phyloP scores from a whole-genome alignment of 1,140 invertebrate species.

The Calliphora vicina region DNA sequence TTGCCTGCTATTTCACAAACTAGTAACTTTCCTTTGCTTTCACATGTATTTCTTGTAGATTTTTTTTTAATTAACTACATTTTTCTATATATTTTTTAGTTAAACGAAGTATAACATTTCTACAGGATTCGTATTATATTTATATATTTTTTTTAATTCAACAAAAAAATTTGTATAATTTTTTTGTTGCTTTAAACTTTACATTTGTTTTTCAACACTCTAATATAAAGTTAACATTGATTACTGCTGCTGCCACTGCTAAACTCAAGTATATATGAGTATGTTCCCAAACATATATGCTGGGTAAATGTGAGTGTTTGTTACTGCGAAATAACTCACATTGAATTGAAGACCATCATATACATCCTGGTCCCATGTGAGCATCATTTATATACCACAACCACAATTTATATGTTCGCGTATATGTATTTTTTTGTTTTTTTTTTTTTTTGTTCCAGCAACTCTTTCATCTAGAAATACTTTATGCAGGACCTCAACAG shows the following conservation, averaged over 20 bases:
- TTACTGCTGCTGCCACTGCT: conserved; percentile 34
- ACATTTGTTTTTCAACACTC: neutral
- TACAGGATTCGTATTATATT: neutral
- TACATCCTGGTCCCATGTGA: conserved; percentile 38
- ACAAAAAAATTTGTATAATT: neutral
- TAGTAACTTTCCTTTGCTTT: too few species aligned
- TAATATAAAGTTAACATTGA: conserved; percentile 44
- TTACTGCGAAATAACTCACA: neutral
- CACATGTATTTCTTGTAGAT: too few species aligned
- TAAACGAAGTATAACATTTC: neutral
- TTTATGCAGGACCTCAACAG: conserved; percentile 3
- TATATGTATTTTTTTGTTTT: neutral
- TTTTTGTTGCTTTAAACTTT: neutral
- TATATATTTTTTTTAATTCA: neutral
- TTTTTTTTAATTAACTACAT: neutral
- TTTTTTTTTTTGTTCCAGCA: neutral
- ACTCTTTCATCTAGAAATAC: neutral
- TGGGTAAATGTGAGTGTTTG: neutral
- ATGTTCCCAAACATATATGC: neutral
- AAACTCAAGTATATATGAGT: too few species aligned
- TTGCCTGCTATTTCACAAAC: too few species aligned
- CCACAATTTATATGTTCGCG: conserved; percentile 34
- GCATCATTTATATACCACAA: conserved; percentile 35
- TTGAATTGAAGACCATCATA: conserved; percentile 11
- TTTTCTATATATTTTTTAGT: neutral